A percentile compares a stretch with the other conserved stretches of the same genome.
phyloP scores from a whole-genome alignment of 30 jellyfish, hydroid and myxozoan genomes.

The Hydractinia symbiolongicarpus region DNA sequence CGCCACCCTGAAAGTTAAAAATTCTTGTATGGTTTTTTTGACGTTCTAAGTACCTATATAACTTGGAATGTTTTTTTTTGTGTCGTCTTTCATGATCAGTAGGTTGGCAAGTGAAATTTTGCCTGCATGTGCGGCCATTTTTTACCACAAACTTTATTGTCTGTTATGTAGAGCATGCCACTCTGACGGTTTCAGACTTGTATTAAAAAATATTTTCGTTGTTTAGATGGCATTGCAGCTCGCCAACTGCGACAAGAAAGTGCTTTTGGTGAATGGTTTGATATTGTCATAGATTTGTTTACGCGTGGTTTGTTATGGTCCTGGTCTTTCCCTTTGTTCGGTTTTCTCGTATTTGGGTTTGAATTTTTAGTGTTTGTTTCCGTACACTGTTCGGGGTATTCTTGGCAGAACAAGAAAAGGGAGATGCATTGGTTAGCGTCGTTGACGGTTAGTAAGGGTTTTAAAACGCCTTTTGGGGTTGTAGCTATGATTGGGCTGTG shows the following conservation, averaged over 20 bases:
- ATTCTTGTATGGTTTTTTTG: too few relatives aligned
- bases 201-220: not conserved
- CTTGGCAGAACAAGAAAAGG: slow-evolving; percentile 45
- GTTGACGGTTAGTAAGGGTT: slow-evolving; percentile 17
- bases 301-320: slow-evolving; percentile 67
- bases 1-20: too few relatives aligned
- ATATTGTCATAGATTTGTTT: slow-evolving; percentile 52
- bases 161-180: too few relatives aligned
- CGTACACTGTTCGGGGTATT: slow-evolving; percentile 54
- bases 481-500: slow-evolving; percentile 20
- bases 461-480: slow-evolving; percentile 13
- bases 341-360: slow-evolving; percentile 43
- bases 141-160: too few relatives aligned
- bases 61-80: too few relatives aligned
- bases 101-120: too few relatives aligned
- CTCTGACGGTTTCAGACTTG: not conserved
- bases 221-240: slow-evolving; percentile 69
- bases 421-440: slow-evolving; percentile 16
- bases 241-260: slow-evolving; percentile 50
- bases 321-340: slow-evolving; percentile 40
- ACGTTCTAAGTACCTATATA: too few relatives aligned
- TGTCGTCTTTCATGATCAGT: too few relatives aligned
- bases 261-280: slow-evolving; percentile 86
- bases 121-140: too few relatives aligned
- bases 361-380: slow-evolving; percentile 74